phyloP scores from a whole-genome alignment of 2,113 vertebrate genomes.

The Equus quagga region DNA sequence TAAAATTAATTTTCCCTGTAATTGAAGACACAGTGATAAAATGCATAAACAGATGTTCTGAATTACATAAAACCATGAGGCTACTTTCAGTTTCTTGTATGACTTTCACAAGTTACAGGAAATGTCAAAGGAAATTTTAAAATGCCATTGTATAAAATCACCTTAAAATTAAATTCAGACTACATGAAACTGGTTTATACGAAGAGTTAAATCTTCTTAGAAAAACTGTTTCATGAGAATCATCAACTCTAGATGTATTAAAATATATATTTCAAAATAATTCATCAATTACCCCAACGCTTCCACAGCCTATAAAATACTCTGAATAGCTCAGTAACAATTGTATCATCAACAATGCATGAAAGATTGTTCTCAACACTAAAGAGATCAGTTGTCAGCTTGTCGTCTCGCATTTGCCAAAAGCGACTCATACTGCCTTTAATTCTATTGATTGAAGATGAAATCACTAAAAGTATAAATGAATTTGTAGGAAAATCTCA shows the following conservation, averaged over 20 bases:
- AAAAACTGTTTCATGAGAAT: background rate
- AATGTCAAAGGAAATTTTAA: constrained; percentile 32
- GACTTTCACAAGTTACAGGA: constrained; percentile 4
- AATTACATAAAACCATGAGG: background rate
- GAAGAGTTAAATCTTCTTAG: constrained; percentile 11
- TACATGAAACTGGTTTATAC: background rate
- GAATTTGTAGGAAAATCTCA: background rate
- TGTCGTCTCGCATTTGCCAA: background rate
- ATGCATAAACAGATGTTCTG: background rate
- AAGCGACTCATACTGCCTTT: background rate
- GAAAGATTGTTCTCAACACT: constrained; percentile 9
- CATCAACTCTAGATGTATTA: background rate
- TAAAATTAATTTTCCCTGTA: background rate
- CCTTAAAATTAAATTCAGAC: constrained; percentile 9
- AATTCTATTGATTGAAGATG: background rate
- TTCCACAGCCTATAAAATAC: background rate
- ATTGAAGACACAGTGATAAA: background rate
- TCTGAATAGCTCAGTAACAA: background rate
- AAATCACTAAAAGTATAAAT: background rate
- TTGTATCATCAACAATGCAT: background rate
- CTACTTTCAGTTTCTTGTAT: background rate
- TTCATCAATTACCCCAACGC: background rate
- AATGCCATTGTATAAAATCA: background rate
- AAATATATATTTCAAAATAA: background rate
- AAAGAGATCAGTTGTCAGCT: background rate